Evolutionary conservation across 2,888 invertebrate species (phyloP).

Genomic region (Orgyia antiqua): DNA sequence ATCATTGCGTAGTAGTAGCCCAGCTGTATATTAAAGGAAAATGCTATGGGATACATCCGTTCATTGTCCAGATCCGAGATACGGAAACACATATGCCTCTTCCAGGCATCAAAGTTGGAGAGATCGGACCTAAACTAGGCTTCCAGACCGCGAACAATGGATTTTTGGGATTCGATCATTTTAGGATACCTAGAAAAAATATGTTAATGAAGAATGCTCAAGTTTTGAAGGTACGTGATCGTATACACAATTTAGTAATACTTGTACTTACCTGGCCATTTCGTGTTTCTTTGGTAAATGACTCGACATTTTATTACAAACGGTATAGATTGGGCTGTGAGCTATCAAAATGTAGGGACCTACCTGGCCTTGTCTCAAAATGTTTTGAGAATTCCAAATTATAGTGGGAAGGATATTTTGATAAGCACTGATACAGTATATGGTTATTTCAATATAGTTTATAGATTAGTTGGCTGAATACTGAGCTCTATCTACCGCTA

Average conservation of each 20-base stretch:
- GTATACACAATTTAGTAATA: neutral
- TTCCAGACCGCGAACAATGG: conserved; percentile 95
- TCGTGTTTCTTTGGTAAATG: too few species aligned
- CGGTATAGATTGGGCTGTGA: too few species aligned
- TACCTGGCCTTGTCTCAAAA: too few species aligned
- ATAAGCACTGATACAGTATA: too few species aligned
- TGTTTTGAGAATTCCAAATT: too few species aligned
- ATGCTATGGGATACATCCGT: conserved; percentile 92
- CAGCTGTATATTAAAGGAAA: conserved; percentile 88
- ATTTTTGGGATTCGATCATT: conserved; percentile 89
- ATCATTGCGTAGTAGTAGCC: conserved; percentile 93
- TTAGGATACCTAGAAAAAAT: conserved; percentile 89
- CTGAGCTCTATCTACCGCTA: too few species aligned
- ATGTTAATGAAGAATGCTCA: conserved; percentile 96
- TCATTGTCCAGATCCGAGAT: conserved; percentile 92
- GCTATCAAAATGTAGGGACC: too few species aligned
- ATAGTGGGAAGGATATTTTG: too few species aligned
- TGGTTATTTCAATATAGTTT: too few species aligned
- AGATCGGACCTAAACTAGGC: conserved; percentile 94
- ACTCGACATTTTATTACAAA: too few species aligned
- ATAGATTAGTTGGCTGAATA: too few species aligned
- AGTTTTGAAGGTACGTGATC: conserved; percentile 77
- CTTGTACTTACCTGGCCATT: too few species aligned
- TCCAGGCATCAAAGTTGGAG: conserved; percentile 91
- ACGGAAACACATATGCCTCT: conserved; percentile 90